Base-by-base conservation (phyloP, 2,113 vertebrate species). In the Erpornis zantholeuca region DNA sequence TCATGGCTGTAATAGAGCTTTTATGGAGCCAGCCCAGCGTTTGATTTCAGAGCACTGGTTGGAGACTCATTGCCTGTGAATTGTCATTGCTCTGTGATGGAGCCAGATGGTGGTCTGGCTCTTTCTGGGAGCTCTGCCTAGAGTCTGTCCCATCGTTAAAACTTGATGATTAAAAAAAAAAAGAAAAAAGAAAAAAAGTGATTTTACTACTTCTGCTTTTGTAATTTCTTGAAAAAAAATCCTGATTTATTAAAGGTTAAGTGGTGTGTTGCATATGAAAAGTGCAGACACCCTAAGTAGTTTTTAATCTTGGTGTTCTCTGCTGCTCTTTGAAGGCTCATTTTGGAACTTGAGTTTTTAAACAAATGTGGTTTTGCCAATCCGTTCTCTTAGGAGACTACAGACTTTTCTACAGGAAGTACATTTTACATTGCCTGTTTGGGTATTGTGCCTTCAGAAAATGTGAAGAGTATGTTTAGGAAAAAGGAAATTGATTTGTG, bases 81-180 rank as follows among this genome's bases (percentile, higher is more conserved):
- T 64, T 97, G 94, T 94, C 81, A 54, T 94, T 96, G 91, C 96
- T 92, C 72, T 63, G 1, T 3, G 33, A 27, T 60, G 73, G 96
- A 96, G 95, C 88, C 95, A 96, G 96, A 82, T 95, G 96, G 94
- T 95, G 92, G 87, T 96, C 94, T 95, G 95, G 72, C 60, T 94
- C 90, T 92, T 88, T 88, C 92, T 83, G 90, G 84, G 85, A 93
- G 82, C 88, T 88, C 78, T 94, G 80, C 86, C 65, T 78, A 33
- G 53, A 92, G 79, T 71, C 49, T 64, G 70, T 85, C 82, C 79
- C 85, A 56, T 71, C 2, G 2, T 95, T 75, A 83, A 82, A 91
- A 86, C 86, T 73, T 65, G 65, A 60, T 82, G 60, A 79, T 87
- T 52, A 6, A 78, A 42, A 73, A 45, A 22, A 44, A 45, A 40